These are phyloP conservation scores for Chroicocephalus ridibundus DNA, from an alignment of 2,113 vertebrate species.

Conservation along the genomic window DNA sequence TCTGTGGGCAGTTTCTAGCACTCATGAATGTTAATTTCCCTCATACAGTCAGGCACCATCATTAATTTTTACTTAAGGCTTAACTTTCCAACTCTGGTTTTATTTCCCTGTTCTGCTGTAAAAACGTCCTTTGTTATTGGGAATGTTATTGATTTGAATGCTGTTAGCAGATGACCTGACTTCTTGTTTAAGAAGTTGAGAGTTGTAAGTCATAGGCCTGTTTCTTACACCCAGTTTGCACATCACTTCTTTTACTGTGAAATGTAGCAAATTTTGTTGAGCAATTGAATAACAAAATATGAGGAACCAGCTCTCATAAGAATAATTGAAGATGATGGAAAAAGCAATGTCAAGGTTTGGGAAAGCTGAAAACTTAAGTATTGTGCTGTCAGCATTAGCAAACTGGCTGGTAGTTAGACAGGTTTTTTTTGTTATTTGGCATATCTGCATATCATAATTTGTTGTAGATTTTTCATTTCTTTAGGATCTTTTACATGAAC, in stretches of 20 bases:
- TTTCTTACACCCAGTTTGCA: background rate
- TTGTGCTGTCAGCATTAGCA: background rate
- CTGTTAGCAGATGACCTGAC: background rate
- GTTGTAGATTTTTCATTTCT: background rate
- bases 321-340: background rate
- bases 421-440: background rate
- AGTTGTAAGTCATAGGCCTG: background rate
- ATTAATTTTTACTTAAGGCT: background rate
- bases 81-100: background rate
- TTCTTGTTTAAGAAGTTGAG: background rate
- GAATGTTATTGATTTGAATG: background rate
- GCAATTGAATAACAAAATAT: background rate
- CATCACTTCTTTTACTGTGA: background rate
- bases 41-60: background rate
- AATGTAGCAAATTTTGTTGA: background rate
- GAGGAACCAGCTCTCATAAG: background rate
- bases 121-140: background rate
- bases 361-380: background rate
- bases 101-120: background rate
- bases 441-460: background rate
- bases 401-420: background rate
- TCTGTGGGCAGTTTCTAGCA: background rate
- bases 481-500: background rate
- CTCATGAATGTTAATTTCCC: background rate
- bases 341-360: background rate